phyloP scores from a whole-genome alignment of 2,113 vertebrate genomes.

The Thryonomys swinderianus region DNA sequence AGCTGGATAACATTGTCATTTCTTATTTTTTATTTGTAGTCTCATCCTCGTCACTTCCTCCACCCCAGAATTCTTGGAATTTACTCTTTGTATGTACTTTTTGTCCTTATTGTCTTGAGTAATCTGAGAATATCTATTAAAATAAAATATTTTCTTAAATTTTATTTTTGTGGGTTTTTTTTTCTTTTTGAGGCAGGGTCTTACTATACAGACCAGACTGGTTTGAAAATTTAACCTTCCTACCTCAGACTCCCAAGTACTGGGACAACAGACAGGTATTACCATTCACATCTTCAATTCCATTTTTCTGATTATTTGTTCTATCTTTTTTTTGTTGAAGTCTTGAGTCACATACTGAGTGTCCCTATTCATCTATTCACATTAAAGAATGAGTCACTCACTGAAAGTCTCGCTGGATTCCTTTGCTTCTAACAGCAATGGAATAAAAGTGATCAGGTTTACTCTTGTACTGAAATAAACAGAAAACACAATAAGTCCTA shows the following conservation, averaged over 20 bases:
- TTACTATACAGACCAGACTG: background rate
- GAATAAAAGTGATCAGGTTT: background rate
- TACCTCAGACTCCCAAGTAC: background rate
- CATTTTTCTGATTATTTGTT: background rate
- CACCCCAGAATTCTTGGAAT: background rate
- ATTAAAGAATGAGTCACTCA: background rate
- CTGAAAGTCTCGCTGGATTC: background rate
- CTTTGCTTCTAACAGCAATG: background rate
- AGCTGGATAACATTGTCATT: background rate
- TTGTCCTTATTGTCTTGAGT: background rate
- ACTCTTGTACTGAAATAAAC: background rate
- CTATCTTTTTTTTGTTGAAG: background rate
- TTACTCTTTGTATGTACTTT: background rate
- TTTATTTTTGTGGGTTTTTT: background rate
- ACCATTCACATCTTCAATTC: background rate
- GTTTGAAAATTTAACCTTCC: background rate
- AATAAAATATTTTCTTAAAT: background rate
- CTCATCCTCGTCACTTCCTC: background rate
- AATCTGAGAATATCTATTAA: background rate
- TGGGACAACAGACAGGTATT: background rate
- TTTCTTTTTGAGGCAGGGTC: background rate
- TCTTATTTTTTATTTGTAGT: background rate
- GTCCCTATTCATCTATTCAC: background rate
- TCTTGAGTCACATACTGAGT: background rate
- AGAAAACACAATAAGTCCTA: background rate